These are phyloP conservation scores for Aethes cnicana DNA, from an alignment of 2,888 invertebrate genomes.

Conservation along the genomic window DNA sequence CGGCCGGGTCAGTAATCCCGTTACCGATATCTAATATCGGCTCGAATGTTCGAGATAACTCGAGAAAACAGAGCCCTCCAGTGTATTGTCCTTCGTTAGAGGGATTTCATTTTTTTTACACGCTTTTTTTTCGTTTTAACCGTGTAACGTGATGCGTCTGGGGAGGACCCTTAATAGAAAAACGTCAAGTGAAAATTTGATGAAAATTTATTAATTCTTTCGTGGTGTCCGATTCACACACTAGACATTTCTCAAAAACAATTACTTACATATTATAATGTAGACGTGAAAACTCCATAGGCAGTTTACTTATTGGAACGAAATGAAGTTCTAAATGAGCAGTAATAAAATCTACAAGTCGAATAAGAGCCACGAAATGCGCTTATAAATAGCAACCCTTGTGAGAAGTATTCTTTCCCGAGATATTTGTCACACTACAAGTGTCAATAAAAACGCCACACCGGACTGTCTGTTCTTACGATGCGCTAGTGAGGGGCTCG, in stretches of 20 bases:
- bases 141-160: conserved; percentile 67
- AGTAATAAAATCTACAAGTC: conserved; percentile 41
- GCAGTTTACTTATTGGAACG: background rate
- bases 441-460: conserved; percentile 82
- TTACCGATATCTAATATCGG: conserved; percentile 78
- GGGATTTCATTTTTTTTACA: conserved; percentile 69
- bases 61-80: conserved; percentile 70
- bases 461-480: conserved; percentile 74
- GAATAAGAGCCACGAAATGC: conserved; percentile 33
- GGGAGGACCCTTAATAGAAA: conserved; percentile 75
- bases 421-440: conserved; percentile 79
- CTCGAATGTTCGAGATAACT: conserved; percentile 68
- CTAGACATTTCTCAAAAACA: too few relatives aligned
- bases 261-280: too few relatives aligned
- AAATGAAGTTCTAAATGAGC: conserved; percentile 15
- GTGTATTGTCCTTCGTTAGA: conserved; percentile 79
- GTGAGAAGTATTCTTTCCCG: conserved; percentile 52
- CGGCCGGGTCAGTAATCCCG: conserved; percentile 79
- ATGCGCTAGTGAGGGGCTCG: conserved; percentile 49
- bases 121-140: conserved; percentile 62
- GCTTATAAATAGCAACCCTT: conserved; percentile 37
- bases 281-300: too few relatives aligned
- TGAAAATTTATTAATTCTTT: conserved; percentile 66
- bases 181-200: conserved; percentile 55
- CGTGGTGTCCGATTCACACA: conserved; percentile 45